Conservation (phyloP, 2,113 vertebrate genomes). For the Tupaia chinensis region DNA sequence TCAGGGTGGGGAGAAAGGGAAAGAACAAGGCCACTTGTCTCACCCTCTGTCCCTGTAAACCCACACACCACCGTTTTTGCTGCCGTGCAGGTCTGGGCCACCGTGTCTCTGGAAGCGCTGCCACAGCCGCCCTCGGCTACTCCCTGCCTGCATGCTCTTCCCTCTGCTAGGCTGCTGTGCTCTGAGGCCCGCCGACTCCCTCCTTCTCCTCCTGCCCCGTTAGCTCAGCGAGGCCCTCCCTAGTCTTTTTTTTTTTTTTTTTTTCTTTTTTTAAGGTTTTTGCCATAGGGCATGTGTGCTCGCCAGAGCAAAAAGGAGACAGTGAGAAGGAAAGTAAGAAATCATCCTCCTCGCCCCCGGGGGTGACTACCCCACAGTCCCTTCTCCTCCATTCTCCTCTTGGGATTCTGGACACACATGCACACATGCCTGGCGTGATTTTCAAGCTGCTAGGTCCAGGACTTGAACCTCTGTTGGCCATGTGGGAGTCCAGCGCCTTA, state of each 20-base stretch:
- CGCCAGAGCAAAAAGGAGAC: too few species aligned
- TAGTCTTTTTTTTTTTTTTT: neutral
- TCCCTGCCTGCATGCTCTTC: neutral
- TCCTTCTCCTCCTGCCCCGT: neutral
- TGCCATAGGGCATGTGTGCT: too few species aligned
- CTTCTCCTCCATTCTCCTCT: too few species aligned
- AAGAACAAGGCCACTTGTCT: neutral
- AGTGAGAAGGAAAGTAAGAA: too few species aligned
- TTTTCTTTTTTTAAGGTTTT: neutral
- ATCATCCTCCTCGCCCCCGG: too few species aligned
- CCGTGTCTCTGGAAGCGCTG: neutral
- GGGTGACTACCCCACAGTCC: too few species aligned
- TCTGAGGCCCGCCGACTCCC: neutral
- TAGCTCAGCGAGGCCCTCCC: neutral
- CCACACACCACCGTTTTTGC: fast-evolving
- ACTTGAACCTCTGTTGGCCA: too few species aligned
- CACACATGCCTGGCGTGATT: too few species aligned
- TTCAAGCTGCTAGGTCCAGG: too few species aligned
- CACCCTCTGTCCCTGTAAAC: neutral
- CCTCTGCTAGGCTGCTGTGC: neutral
- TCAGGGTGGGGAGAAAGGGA: neutral
- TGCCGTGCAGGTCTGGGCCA: neutral
- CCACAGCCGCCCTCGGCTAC: fast-evolving
- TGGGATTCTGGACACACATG: too few species aligned
- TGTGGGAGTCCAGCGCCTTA: too few species aligned